phyloP scores from a whole-genome alignment of 2,797 vertebrate genomes.

The Cryptoblepharus egeriae region DNA sequence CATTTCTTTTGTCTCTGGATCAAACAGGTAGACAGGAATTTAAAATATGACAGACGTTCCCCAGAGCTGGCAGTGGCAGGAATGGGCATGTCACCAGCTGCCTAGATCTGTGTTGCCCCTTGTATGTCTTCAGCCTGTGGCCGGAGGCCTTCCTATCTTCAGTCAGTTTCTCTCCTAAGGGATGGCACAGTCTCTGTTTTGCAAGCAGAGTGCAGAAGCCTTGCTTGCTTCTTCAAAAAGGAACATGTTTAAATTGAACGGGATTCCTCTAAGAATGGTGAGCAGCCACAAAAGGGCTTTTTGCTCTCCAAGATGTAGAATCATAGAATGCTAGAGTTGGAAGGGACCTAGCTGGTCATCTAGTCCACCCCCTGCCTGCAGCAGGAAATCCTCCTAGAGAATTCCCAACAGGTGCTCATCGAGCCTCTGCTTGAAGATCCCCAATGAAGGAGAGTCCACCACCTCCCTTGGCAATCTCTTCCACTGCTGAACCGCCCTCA shows the following conservation, averaged over 20 bases:
- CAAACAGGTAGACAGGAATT: neutral
- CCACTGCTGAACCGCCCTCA: no score
- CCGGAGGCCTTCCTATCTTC: neutral
- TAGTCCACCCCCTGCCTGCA: no score
- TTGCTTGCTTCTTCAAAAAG: neutral
- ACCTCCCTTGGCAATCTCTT: no score
- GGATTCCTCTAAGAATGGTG: neutral
- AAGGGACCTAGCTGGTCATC: no score
- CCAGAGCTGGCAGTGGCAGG: neutral
- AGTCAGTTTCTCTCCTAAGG: neutral
- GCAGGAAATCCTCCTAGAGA: no score
- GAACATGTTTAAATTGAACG: neutral
- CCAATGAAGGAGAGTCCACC: no score
- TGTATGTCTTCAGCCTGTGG: neutral
- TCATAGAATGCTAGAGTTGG: no score
- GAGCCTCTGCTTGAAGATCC: no score
- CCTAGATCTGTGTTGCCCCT: neutral
- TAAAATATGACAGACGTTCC: neutral
- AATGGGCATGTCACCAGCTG: neutral
- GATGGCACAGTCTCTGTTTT: neutral
- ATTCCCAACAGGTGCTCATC: no score
- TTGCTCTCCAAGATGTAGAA: neutral
- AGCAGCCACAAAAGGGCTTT: neutral
- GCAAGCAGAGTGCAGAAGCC: fast-evolving
- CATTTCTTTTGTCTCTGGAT: neutral